Evolutionary conservation across 2,888 invertebrate genomes (phyloP).

Genomic region (Adineta ricciae): DNA sequence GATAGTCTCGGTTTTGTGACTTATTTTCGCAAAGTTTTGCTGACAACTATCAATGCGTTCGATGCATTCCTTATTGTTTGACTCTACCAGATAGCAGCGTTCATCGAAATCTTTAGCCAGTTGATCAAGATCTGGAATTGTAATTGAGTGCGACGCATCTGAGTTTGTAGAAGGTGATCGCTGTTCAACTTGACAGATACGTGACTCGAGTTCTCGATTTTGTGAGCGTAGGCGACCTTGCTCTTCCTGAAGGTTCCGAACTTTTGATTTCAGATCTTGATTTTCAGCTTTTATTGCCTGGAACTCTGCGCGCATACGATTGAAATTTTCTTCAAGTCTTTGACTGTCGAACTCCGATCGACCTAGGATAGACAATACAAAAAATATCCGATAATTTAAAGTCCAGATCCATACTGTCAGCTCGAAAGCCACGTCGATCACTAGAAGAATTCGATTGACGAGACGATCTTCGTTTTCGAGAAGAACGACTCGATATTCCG

Average conservation of each 20-base stretch:
- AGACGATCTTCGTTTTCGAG: background rate
- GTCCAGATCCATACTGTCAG: too few species aligned
- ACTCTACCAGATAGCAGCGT: background rate
- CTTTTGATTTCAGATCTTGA: background rate
- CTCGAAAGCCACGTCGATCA: background rate
- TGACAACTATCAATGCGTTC: background rate
- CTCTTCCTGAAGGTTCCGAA: too few species aligned
- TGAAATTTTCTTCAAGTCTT: background rate
- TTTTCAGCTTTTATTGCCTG: background rate
- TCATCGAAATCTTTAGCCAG: background rate
- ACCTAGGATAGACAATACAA: too few species aligned
- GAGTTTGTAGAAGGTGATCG: background rate
- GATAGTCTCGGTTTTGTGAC: too few species aligned
- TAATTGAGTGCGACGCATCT: too few species aligned
- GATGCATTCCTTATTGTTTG: background rate
- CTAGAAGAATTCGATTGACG: background rate
- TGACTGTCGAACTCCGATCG: background rate
- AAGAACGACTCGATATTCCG: too few species aligned
- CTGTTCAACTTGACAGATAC: background rate
- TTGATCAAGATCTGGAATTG: background rate
- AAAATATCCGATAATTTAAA: too few species aligned
- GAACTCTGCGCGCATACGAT: background rate
- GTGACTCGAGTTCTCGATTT: too few species aligned
- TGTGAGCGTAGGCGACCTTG: too few species aligned
- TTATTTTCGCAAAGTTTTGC: too few species aligned